phyloP scores from a whole-genome alignment of 2,888 invertebrate species.

The Synanthedon vespiformis region DNA sequence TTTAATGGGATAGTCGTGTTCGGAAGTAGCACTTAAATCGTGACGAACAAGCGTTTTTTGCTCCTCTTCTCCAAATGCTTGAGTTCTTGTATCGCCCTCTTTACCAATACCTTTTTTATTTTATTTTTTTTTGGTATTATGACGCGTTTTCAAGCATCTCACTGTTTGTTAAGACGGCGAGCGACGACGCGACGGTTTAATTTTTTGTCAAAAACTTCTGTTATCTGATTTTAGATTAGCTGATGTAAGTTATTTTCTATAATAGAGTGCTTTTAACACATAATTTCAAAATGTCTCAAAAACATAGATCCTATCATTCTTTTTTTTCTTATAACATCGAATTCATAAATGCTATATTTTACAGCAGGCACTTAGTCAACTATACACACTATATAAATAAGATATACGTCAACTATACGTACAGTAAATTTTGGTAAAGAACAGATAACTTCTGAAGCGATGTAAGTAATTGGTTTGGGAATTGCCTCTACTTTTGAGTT shows the following conservation, averaged over 20 bases:
- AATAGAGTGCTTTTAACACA: too few species aligned
- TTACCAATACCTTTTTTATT: slow-evolving; percentile 25
- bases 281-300: too few species aligned
- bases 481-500: too few species aligned
- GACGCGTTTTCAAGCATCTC: slow-evolving; percentile 13
- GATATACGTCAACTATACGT: too few species aligned
- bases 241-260: slow-evolving; percentile 25
- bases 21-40: slow-evolving; percentile 40
- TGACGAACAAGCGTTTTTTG: slow-evolving; percentile 41
- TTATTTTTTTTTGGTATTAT: slow-evolving; percentile 15
- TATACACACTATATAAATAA: too few species aligned
- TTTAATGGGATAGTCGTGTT: slow-evolving; percentile 44
- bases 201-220: slow-evolving; percentile 33
- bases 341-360: too few species aligned
- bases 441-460: too few species aligned
- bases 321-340: too few species aligned
- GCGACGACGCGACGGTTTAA: slow-evolving; percentile 32
- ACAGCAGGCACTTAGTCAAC: too few species aligned
- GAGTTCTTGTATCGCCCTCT: slow-evolving; percentile 26
- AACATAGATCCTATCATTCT: too few species aligned
- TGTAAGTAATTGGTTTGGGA: too few species aligned
- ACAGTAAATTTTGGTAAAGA: too few species aligned
- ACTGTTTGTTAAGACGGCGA: slow-evolving; percentile 9
- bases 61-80: slow-evolving; percentile 11
- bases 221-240: slow-evolving; percentile 55